These are phyloP conservation scores for Ditula angustiorana DNA, from an alignment of 2,888 invertebrate genomes.

Conservation along the genomic window DNA sequence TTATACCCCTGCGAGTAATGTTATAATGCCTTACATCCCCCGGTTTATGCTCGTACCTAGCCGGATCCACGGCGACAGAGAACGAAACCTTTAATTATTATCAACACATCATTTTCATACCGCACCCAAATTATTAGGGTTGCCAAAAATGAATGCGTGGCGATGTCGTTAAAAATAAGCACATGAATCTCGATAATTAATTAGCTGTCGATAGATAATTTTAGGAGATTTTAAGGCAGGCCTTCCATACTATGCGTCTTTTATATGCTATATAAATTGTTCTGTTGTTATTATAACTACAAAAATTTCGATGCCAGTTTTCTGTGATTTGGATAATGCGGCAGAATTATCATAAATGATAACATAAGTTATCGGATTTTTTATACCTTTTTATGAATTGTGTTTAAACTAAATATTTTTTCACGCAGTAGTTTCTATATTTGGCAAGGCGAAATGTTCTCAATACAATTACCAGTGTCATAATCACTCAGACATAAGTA, in stretches of 20 bases:
- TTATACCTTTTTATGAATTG: no score
- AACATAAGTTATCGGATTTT: not conserved
- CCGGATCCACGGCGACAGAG: conserved; percentile 72
- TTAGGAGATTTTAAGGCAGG: not conserved
- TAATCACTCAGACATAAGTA: conserved; percentile 46
- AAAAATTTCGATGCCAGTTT: no score
- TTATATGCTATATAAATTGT: not conserved
- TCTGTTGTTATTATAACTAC: no score
- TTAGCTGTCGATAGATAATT: not conserved
- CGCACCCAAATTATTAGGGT: conserved; percentile 72
- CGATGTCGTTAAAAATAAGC: conserved; percentile 22
- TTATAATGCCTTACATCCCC: conserved; percentile 82
- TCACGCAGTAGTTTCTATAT: no score
- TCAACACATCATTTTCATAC: conserved; percentile 84
- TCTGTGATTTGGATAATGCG: no score
- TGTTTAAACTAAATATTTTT: no score
- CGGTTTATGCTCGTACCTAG: conserved; percentile 55
- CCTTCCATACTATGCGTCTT: no score
- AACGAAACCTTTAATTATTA: conserved; percentile 84
- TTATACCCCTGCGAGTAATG: conserved; percentile 80
- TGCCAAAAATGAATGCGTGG: conserved; percentile 51
- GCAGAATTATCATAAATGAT: no score
- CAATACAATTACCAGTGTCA: conserved; percentile 11
- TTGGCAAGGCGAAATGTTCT: no score
- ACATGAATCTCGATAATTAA: not conserved